Percentiles rank a stretch among this genome's conserved stretches.
These are phyloP conservation scores for Bos javanicus DNA, from an alignment of 2,113 vertebrate species.

Conservation along the genomic window DNA sequence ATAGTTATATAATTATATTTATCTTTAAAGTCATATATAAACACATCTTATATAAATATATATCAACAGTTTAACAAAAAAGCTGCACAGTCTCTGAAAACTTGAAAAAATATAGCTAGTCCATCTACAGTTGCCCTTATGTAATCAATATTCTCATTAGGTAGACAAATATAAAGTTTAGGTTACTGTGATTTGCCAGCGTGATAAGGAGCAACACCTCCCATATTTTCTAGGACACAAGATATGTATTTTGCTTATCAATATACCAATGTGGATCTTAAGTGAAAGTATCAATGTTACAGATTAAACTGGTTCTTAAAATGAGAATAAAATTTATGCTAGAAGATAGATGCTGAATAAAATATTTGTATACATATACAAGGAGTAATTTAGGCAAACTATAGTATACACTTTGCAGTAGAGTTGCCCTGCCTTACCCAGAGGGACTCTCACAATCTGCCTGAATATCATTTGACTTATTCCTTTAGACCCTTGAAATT, in stretches of 20 bases:
- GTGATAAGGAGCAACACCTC: neutral
- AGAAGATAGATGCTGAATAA: neutral
- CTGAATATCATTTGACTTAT: neutral
- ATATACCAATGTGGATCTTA: neutral
- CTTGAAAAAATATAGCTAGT: neutral
- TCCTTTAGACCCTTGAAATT: neutral
- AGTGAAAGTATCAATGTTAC: neutral
- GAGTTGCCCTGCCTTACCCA: neutral
- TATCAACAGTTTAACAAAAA: neutral
- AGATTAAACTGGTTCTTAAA: neutral
- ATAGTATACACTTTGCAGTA: neutral
- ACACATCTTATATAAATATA: neutral
- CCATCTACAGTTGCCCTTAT: neutral
- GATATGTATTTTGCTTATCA: neutral
- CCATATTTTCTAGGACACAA: neutral
- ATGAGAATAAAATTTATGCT: neutral
- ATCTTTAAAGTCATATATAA: neutral
- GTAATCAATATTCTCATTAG: constrained; percentile 10
- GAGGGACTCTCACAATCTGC: neutral
- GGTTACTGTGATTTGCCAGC: neutral
- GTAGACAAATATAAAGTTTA: neutral
- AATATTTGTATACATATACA: neutral
- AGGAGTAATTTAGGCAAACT: neutral
- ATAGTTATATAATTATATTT: neutral
- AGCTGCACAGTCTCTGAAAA: neutral